Evolutionary conservation across 2,888 invertebrate genomes (phyloP), one percentile per base, ranked within the genome.

Genomic region (Thecocarcelia acutangulata): DNA sequence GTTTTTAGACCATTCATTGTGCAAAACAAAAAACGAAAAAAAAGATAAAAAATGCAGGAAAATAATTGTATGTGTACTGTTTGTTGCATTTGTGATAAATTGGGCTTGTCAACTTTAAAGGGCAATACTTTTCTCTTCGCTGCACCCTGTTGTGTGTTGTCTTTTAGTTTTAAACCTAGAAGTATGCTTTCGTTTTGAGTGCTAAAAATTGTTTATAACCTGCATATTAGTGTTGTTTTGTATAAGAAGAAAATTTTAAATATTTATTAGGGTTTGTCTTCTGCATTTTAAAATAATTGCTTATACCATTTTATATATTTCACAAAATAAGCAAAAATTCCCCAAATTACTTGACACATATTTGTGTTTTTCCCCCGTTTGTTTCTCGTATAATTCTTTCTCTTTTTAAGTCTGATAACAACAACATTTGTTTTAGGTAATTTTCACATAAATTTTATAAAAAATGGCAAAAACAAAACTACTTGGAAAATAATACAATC

Each of bases 61-160:
- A 50, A 61, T 73, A 77, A 64, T 77, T 80, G 73, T 64, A 63
- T 77, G 77, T 74, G 52, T 59, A 69, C 40, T 81, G 68, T 77
- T 73, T 73, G 64, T 79, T 84, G 63, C 56, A 76, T 64, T 87
- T 88, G 87, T 88, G 87, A 88, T 88, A 88, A 89, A 89, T 89
- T 87, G 88, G 88, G 88, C 88, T 87, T 88, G 88, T 87, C 89
- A 88, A 88, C 88, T 88, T 77, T 76, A 70, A 80, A 81, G 68
- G 75, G 64, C 59, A 68, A 44, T 50, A 58, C 40, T 54, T 64
- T 37, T 66, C 37, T 54, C 44, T 12, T 11, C 37, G 21, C 77
- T 81, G 77, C 81, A 77, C 73, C 70, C 66, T 54, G 33, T 64
- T 42, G 0, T 12, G 19, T 12, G 66, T 13, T 61, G n/a, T 11